Base-by-base conservation (phyloP, 1,140 invertebrate species). In the Antheraea mylitta region DNA sequence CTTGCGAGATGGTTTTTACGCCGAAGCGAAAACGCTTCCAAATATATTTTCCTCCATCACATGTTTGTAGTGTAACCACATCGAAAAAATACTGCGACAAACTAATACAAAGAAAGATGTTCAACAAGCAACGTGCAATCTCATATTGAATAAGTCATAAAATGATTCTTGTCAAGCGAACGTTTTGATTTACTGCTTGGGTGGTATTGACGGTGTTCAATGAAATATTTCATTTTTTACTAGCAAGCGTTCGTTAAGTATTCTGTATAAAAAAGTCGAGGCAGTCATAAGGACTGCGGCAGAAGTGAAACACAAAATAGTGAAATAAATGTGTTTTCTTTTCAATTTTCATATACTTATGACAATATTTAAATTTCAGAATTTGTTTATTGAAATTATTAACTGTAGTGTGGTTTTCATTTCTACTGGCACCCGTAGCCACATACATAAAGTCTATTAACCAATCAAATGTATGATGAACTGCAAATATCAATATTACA, bases 131-230 rank as follows among this genome's bases (percentile, higher is more conserved):
- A 61, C 66, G 37, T 45, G 18, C 60, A 68, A 71, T 59, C 60
- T 59, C 48, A 61, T 68, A 65, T 71, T 71, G 70, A 71, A 71
- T 71, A 65, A 61, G 70, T 53, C 62, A 68, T 71, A 71, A 71
- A 71, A 71, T 30, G 18, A 64, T 53, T 53, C 66, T 53, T 37
- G 70, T 71, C 53, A 64, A 71, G 63, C 58, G 60, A 42, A 71
- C 53, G 58, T 64, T 64, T 72, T 65, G 62, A 64, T 66, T 60
- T 58, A 58, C 37, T 61, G 19, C 70, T 65, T 72, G 70, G 70
- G 66, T 68, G 66, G 66, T 53, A 72, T 68, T 61, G 69, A 63
- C 65, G 42, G 16, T 61, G 18, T 19, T 16, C 37, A 53, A 66
- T 63, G 58, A 30, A 62, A 18, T n/a, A 30, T 11, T 36, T 13